Evolutionary conservation across 2,113 vertebrate species (phyloP).

Genomic region (Triplophysa tibetana): DNA sequence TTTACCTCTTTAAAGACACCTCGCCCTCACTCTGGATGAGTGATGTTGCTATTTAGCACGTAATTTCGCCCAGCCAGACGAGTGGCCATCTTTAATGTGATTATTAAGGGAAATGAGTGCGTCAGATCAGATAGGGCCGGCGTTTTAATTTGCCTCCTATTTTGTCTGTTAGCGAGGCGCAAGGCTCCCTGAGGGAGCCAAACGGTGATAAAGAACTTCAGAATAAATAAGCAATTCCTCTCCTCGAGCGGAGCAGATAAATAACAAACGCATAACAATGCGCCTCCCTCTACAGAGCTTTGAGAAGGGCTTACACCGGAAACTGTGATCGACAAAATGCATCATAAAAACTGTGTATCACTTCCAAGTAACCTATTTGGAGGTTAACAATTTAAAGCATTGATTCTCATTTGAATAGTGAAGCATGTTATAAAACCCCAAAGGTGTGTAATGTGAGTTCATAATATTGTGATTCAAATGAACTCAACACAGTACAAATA

Average conservation of each 20-base stretch:
- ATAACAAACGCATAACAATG: constrained; percentile 35
- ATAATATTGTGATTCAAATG: no score
- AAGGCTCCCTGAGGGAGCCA: constrained; percentile 45
- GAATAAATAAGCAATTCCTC: constrained; percentile 50
- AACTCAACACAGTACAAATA: no score
- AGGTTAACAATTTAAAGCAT: neutral
- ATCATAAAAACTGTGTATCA: neutral
- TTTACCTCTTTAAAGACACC: constrained; percentile 56
- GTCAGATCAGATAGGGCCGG: constrained; percentile 90
- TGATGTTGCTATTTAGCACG: constrained; percentile 90
- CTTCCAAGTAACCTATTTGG: neutral
- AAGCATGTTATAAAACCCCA: no score
- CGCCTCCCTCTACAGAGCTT: neutral
- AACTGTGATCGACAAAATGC: neutral
- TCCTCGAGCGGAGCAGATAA: constrained; percentile 33
- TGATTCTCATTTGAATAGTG: constrained; percentile 36
- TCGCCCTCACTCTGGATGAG: constrained; percentile 74
- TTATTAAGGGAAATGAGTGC: constrained; percentile 90
- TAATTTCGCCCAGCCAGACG: constrained; percentile 86
- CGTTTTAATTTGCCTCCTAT: constrained; percentile 89
- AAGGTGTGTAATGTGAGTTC: no score
- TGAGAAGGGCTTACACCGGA: neutral
- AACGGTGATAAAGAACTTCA: constrained; percentile 57
- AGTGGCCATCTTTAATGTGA: constrained; percentile 88
- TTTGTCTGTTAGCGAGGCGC: constrained; percentile 52